These are phyloP conservation scores for Pogonomyrmex barbatus DNA, from an alignment of 1,140 invertebrate genomes.

Conservation along the genomic window DNA sequence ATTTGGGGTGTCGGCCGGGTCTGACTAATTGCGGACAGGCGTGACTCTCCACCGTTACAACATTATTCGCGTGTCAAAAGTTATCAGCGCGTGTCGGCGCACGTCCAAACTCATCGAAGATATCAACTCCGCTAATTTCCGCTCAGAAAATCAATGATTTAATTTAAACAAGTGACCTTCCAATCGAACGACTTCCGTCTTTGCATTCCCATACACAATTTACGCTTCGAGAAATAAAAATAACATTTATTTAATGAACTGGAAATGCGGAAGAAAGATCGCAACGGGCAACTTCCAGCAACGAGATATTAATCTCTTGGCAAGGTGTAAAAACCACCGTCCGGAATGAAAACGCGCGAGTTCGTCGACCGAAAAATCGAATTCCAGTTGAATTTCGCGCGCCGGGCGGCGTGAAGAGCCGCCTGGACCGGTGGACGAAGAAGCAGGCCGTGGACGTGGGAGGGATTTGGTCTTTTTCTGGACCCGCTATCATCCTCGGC, in stretches of 20 bases:
- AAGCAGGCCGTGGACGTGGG: conserved; percentile 1
- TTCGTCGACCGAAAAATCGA: conserved; percentile 46
- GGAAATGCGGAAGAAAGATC: neutral
- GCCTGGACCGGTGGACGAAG: neutral
- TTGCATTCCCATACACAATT: neutral
- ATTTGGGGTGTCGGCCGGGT: neutral
- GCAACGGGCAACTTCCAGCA: neutral
- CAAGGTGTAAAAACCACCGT: conserved; percentile 37
- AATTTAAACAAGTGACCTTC: neutral
- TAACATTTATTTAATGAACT: neutral
- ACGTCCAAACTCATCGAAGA: neutral
- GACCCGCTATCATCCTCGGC: conserved; percentile 56
- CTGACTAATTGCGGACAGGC: conserved; percentile 69
- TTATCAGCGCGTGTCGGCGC: neutral
- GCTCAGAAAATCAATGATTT: neutral
- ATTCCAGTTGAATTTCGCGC: conserved; percentile 27
- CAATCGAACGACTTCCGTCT: neutral
- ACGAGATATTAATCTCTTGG: conserved; percentile 25
- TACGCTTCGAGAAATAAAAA: neutral
- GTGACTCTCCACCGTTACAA: conserved; percentile 17
- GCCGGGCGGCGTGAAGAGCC: neutral
- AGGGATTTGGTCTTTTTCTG: conserved; percentile 72
- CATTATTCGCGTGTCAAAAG: conserved; percentile 29
- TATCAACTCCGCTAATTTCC: neutral
- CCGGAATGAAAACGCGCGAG: conserved; percentile 17